Percentiles rank a stretch among this genome's conserved stretches.
Evolutionary conservation across 2,797 vertebrate genomes (phyloP).

Genomic region (Otolemur crassicaudatus): DNA sequence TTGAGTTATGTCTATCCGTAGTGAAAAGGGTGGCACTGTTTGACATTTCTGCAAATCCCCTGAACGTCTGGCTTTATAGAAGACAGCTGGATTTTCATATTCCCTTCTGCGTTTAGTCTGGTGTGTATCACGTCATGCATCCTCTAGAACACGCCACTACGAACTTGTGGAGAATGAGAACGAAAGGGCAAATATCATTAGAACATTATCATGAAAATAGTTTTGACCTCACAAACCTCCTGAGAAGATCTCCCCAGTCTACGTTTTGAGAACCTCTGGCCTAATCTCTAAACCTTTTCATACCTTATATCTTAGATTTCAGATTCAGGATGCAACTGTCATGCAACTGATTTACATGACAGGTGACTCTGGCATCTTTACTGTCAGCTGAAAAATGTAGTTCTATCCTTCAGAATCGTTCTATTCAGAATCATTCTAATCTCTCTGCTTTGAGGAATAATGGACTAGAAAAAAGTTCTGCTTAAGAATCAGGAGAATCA

Average conservation of each 20-base stretch:
- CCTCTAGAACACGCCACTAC: neutral
- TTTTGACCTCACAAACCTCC: neutral
- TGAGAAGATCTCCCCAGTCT: neutral
- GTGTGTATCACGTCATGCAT: neutral
- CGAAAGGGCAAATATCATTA: constrained; percentile 23
- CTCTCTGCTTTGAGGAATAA: neutral
- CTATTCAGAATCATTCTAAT: neutral
- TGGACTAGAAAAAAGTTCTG: neutral
- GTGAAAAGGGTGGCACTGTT: neutral
- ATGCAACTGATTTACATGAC: neutral
- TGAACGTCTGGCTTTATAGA: neutral
- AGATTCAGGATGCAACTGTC: neutral
- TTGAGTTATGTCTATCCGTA: neutral
- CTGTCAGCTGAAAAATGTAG: neutral
- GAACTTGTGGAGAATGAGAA: neutral
- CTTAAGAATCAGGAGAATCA: neutral
- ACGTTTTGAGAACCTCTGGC: neutral
- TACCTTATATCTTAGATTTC: constrained; percentile 5
- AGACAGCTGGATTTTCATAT: neutral
- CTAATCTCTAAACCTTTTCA: neutral
- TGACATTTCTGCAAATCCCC: constrained; percentile 21
- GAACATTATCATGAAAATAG: constrained; percentile 48
- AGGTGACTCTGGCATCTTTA: neutral
- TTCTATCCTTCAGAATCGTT: neutral
- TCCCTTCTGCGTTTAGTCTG: neutral